These are phyloP conservation scores for mouse (Mus musculus) DNA, from an alignment of 2,113 vertebrate species.

Conservation along the genomic window DNA sequence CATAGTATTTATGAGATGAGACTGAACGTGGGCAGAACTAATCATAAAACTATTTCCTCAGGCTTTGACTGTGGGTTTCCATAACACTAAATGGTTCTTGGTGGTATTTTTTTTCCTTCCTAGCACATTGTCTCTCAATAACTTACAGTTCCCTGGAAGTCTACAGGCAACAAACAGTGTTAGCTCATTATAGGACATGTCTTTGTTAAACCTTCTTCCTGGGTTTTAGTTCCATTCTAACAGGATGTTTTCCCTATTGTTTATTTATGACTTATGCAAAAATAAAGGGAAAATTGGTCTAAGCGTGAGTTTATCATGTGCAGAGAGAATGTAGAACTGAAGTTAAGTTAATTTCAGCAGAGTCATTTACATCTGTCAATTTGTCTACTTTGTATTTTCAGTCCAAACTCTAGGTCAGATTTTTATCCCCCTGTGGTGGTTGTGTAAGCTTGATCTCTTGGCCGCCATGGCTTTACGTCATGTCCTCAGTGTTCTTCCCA, in stretches of 20 bases:
- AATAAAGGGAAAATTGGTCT: background rate
- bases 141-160: background rate
- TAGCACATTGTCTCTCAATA: background rate
- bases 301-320: background rate
- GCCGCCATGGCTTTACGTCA: background rate
- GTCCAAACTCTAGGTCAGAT: background rate
- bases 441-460: background rate
- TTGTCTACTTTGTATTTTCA: background rate
- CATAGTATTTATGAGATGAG: conserved; percentile 26
- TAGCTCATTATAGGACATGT: background rate
- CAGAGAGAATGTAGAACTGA: background rate
- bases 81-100: background rate
- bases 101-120: background rate
- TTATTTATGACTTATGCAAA: background rate
- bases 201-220: background rate
- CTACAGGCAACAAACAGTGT: background rate
- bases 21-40: background rate
- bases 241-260: background rate
- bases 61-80: background rate
- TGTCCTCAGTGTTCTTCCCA: background rate
- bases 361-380: background rate
- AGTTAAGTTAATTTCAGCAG: background rate
- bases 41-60: conserved; percentile 25
- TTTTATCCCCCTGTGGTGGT: background rate
- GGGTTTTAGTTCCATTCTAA: background rate